Conservation (phyloP, 2,113 vertebrate genomes). For the Amphilophus citrinellus region DNA sequence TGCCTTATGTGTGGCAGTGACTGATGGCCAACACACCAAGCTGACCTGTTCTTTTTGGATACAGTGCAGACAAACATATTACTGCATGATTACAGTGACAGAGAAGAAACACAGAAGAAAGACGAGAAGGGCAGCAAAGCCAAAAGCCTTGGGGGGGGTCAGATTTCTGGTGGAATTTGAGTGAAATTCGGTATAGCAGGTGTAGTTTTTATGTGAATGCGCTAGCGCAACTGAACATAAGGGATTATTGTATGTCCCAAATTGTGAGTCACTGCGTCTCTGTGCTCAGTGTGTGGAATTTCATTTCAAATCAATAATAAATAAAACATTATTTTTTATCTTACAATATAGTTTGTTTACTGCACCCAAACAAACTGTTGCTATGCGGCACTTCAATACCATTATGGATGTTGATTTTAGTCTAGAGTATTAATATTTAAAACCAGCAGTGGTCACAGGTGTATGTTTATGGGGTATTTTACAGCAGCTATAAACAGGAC, state of each 20-base stretch:
- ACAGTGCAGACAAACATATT: conserved; percentile 44
- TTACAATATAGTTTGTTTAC: not conserved
- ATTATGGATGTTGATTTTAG: not conserved
- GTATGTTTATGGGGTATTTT: conserved; percentile 15
- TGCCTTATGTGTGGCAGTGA: conserved; percentile 70
- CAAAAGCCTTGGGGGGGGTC: not conserved
- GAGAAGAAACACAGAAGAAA: not conserved
- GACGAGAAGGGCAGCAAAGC: not conserved
- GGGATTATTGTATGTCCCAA: not conserved
- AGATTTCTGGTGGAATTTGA: not conserved
- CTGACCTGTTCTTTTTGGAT: conserved; percentile 35
- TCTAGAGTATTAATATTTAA: conserved; percentile 19
- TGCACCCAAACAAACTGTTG: not conserved
- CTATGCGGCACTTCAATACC: not conserved
- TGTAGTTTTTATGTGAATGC: not conserved
- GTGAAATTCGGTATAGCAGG: not conserved
- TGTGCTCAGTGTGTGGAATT: conserved; percentile 5
- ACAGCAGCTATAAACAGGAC: not conserved
- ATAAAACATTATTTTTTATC: conserved; percentile 3
- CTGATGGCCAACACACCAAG: conserved; percentile 56
- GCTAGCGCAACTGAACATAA: not conserved
- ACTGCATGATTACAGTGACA: conserved; percentile 18
- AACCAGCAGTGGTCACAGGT: conserved; percentile 16
- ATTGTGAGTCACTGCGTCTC: not conserved
- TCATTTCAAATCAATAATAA: conserved; percentile 16